Conservation (phyloP, 1,140 invertebrate genomes). For the Archivesica marissinica region DNA sequence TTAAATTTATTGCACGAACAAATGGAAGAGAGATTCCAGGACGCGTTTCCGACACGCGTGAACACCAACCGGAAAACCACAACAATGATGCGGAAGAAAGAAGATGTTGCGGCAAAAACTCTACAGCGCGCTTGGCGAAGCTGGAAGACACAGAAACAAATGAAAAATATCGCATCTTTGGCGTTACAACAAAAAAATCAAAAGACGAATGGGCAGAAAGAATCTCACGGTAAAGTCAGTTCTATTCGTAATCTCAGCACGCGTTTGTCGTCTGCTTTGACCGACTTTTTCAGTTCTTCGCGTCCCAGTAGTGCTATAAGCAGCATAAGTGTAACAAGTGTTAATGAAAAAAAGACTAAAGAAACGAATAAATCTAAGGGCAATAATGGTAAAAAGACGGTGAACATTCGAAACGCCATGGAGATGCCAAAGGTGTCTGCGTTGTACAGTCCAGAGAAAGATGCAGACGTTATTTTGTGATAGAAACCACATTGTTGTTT, state of each 20-base stretch:
- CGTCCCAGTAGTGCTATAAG: conserved; percentile 71
- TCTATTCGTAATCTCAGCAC: conserved; percentile 67
- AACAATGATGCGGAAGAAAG: conserved; percentile 96
- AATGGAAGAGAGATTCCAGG: conserved; percentile 97
- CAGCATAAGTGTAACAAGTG: conserved; percentile 66
- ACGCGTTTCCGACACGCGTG: conserved; percentile 97
- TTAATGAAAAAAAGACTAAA: neutral
- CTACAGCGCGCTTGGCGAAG: conserved; percentile 90
- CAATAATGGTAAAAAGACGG: neutral
- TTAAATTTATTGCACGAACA: conserved; percentile 94
- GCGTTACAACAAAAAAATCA: conserved; percentile 76
- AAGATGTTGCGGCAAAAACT: conserved; percentile 95
- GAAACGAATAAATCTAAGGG: neutral
- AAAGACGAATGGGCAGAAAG: conserved; percentile 50
- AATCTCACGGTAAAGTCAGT: conserved; percentile 58
- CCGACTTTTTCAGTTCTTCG: conserved; percentile 73
- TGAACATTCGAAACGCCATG: conserved; percentile 37
- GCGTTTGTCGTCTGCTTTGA: conserved; percentile 72
- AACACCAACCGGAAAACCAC: conserved; percentile 97
- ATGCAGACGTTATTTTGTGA: conserved; percentile 58
- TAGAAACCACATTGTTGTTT: neutral
- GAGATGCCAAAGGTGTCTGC: conserved; percentile 57
- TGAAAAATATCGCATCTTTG: conserved; percentile 78
- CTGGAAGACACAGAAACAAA: conserved; percentile 78
- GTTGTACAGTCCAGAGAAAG: conserved; percentile 53